These are phyloP conservation scores for Gobius niger DNA, from an alignment of 2,113 vertebrate genomes.

Conservation along the genomic window DNA sequence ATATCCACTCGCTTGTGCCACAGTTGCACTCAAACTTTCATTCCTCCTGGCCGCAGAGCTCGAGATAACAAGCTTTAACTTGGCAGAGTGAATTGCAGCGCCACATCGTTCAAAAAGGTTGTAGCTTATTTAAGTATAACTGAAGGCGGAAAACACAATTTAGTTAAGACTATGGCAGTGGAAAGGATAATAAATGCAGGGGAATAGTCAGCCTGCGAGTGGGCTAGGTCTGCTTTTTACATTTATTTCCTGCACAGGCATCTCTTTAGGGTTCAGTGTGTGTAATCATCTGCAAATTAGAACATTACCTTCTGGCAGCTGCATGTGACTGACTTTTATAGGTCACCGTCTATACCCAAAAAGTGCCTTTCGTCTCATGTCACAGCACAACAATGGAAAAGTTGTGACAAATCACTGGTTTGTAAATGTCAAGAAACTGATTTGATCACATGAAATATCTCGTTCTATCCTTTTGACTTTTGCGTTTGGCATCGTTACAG, in stretches of 20 bases:
- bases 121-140: neutral
- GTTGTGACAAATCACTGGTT: neutral
- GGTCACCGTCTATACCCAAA: slow-evolving; percentile 12
- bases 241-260: neutral
- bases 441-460: too few species aligned
- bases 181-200: neutral
- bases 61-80: neutral
- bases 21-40: too few species aligned
- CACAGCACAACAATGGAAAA: neutral
- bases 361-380: neutral
- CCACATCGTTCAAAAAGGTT: neutral
- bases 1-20: too few species aligned
- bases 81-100: neutral
- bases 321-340: slow-evolving; percentile 25
- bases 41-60: too few species aligned
- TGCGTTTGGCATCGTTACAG: neutral
- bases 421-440: too few species aligned
- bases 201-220: neutral
- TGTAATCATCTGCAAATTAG: slow-evolving; percentile 25
- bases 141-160: neutral
- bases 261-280: neutral
- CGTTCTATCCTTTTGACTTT: neutral
- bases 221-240: neutral
- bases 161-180: neutral
- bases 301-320: slow-evolving; percentile 8